Evolutionary conservation across 2,113 vertebrate genomes (phyloP).

Genomic region (Peromyscus maniculatus): DNA sequence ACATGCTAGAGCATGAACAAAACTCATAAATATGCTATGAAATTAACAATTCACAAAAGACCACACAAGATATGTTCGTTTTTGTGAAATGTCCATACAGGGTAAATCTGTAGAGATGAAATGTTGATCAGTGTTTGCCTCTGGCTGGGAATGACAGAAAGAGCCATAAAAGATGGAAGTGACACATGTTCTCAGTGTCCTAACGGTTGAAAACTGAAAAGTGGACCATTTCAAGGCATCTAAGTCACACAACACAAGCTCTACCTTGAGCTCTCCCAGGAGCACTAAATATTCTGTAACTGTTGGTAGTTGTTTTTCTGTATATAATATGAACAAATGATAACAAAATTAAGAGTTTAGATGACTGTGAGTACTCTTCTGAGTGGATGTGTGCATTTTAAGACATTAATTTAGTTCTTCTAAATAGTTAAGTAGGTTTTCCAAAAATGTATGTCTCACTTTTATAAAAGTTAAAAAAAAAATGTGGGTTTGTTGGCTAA

Average conservation of each 20-base stretch:
- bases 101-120: background rate
- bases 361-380: background rate
- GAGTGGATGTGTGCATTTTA: background rate
- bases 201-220: background rate
- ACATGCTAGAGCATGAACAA: background rate
- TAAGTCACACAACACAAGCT: background rate
- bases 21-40: constrained; percentile 27
- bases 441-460: background rate
- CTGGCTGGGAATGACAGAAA: background rate
- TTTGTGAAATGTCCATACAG: constrained; percentile 19
- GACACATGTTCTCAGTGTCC: background rate
- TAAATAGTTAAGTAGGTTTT: background rate
- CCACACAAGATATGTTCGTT: background rate
- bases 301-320: background rate
- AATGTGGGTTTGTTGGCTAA: background rate
- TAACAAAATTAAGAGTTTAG: constrained; percentile 28
- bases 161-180: background rate
- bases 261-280: background rate
- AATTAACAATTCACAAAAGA: constrained; percentile 15
- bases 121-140: background rate
- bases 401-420: background rate
- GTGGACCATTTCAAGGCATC: background rate
- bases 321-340: background rate
- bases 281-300: background rate
- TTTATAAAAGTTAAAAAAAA: background rate